Conservation (phyloP, 2,113 vertebrate species). For the Myodes glareolus region DNA sequence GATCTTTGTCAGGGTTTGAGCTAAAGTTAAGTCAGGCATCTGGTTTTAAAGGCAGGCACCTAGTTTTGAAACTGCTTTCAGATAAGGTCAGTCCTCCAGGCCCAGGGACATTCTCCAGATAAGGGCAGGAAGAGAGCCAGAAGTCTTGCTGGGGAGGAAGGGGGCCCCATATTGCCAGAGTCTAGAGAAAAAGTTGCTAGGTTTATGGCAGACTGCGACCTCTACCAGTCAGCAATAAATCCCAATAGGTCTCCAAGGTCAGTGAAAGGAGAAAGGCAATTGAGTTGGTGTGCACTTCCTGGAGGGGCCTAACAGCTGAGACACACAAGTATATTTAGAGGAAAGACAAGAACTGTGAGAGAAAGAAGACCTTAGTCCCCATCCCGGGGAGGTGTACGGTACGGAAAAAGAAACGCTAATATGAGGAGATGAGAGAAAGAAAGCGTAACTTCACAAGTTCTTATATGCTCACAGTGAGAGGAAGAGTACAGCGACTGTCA, state of each 20-base stretch:
- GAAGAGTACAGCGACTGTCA: fast-evolving
- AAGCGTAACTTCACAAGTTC: not conserved
- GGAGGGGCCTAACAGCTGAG: too few species aligned
- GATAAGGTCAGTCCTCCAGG: not conserved
- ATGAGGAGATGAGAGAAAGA: not conserved
- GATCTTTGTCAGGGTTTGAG: not conserved
- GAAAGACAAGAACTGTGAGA: not conserved
- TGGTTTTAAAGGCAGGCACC: not conserved
- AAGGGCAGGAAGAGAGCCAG: not conserved
- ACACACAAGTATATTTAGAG: fast-evolving
- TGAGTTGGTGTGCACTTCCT: too few species aligned
- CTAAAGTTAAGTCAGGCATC: not conserved
- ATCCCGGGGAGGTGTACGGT: fast-evolving
- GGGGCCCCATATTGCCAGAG: not conserved
- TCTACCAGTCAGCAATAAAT: not conserved
- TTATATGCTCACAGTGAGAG: not conserved
- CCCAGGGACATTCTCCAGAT: not conserved
- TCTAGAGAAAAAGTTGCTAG: not conserved
- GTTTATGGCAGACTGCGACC: not conserved
- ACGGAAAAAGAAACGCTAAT: not conserved
- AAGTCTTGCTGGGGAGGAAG: not conserved
- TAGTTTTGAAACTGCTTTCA: not conserved
- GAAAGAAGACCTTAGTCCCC: not conserved
- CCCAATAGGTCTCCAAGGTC: not conserved
- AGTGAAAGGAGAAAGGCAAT: not conserved